Evolutionary conservation across 2,888 invertebrate genomes (phyloP), one percentile per base, ranked within the genome.

Genomic region (Eucera pruinosa): DNA sequence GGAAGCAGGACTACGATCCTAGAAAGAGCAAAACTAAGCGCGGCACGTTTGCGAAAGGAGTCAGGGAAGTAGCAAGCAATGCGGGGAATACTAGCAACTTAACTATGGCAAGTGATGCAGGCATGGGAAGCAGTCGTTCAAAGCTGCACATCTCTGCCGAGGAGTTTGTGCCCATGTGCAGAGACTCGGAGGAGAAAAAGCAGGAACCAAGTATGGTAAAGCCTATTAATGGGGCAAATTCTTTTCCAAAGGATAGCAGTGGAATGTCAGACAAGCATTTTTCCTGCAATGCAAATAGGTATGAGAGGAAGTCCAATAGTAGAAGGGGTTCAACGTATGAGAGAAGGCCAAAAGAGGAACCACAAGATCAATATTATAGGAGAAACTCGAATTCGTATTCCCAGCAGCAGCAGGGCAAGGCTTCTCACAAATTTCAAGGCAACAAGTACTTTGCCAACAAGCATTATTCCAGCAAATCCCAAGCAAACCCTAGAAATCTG

Each of bases 61-160:
- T 23, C 0, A 48, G 54, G 4, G 30, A 55, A 23, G 2, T 15
- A 55, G 6, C 67, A 60, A 15, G 20, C 61, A 2, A 30, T 13
- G 18, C 61, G 9, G 65, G n/a, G n/a, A n/a, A n/a, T n/a, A n/a
- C n/a, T n/a, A n/a, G n/a, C n/a, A n/a, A n/a, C n/a, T n/a, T n/a
- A n/a, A n/a, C n/a, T n/a, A n/a, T n/a, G n/a, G n/a, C n/a, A n/a
- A n/a, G n/a, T n/a, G n/a, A n/a, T n/a, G n/a, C n/a, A n/a, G n/a
- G n/a, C n/a, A n/a, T n/a, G n/a, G n/a, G n/a, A n/a, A n/a, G n/a
- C n/a, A n/a, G n/a, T n/a, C n/a, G n/a, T n/a, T 94, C 94, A 43
- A 94, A 93, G 83, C 91, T 95, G 48, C 94, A 94, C 68, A 92
- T 94, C 15, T 94, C 93, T 52, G 95, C 94, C 23, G 93, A 92